Conservation (phyloP, 2,113 vertebrate species). For the Pachyramphus minor region DNA sequence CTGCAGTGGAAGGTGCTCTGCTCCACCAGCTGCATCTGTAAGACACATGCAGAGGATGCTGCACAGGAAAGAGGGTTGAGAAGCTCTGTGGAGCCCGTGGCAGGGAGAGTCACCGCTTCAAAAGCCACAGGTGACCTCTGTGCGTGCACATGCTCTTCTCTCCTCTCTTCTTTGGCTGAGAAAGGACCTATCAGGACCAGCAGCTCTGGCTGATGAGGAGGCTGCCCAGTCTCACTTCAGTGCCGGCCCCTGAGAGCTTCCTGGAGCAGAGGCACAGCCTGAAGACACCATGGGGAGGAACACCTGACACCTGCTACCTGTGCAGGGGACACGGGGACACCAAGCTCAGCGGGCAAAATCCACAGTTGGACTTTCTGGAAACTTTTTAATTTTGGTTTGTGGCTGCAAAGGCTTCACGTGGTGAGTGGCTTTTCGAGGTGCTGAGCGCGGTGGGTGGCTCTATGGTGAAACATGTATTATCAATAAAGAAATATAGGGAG, state of each 20-base stretch:
- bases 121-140: neutral
- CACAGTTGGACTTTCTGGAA: neutral
- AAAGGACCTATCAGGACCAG: neutral
- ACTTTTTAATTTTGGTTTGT: neutral
- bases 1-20: neutral
- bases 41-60: neutral
- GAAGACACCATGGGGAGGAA: neutral
- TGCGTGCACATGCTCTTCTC: rapidly evolving
- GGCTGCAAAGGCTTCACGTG: neutral
- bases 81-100: neutral
- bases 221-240: neutral
- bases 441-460: neutral
- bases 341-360: neutral
- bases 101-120: neutral
- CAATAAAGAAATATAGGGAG: neutral
- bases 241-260: neutral
- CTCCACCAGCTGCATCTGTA: neutral
- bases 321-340: neutral
- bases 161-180: neutral
- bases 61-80: neutral
- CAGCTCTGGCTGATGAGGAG: neutral
- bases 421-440: neutral
- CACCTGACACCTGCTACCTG: neutral
- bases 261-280: neutral
- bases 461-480: neutral